Evolutionary conservation across 2,888 invertebrate genomes (phyloP).

Genomic region (Watsonalla cultraria): DNA sequence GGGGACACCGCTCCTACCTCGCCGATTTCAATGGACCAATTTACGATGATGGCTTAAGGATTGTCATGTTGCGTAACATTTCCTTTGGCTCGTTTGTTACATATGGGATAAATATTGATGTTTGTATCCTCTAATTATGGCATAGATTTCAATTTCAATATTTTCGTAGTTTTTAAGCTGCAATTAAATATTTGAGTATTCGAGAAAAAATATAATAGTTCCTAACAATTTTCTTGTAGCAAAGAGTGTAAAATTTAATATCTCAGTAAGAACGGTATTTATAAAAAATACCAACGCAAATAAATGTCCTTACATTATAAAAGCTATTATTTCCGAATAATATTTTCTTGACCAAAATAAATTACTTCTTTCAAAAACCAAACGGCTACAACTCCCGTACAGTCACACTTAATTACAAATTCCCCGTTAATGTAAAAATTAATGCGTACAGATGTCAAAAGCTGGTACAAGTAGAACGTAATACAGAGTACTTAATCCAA

Average conservation of each 20-base stretch:
- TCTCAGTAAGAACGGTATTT: no score
- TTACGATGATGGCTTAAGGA: slow-evolving; percentile 51
- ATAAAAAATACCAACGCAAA: no score
- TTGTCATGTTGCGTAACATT: slow-evolving; percentile 35
- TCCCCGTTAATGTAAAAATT: slow-evolving; percentile 23
- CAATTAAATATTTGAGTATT: no score
- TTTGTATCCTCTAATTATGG: not conserved
- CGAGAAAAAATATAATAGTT: no score
- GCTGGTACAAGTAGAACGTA: slow-evolving; percentile 42
- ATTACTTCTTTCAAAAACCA: not conserved
- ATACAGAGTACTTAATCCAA: slow-evolving; percentile 52
- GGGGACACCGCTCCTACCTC: slow-evolving; percentile 45
- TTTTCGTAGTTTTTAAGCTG: no score
- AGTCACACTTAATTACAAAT: slow-evolving; percentile 13
- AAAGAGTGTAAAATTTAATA: no score
- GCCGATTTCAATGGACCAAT: slow-evolving; percentile 60
- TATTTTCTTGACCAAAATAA: not conserved
- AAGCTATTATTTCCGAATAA: no score
- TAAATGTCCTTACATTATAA: no score
- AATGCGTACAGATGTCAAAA: slow-evolving; percentile 33
- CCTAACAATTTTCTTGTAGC: no score
- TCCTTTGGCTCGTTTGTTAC: slow-evolving; percentile 5
- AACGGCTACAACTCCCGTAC: not conserved
- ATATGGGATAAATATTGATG: not conserved
- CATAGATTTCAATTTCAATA: no score